Base-by-base conservation (phyloP, 2,113 vertebrate species). In the Oreochromis aureus region DNA sequence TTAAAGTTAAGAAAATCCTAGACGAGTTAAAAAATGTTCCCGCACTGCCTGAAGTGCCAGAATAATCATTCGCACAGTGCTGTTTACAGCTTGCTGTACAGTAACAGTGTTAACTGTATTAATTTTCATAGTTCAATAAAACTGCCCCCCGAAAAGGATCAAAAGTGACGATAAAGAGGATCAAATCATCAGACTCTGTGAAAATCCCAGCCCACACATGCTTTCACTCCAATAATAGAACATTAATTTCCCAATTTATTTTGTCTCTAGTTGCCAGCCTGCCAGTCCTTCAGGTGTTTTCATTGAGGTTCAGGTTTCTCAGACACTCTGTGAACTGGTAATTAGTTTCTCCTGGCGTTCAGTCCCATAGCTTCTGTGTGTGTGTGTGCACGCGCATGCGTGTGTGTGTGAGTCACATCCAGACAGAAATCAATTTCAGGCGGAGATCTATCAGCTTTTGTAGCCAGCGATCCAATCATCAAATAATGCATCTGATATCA, bases 401-500 rank as follows among this genome's bases (percentile, higher is more conserved):
- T 73, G 69, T 86, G 76, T 73, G 86, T 30, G 87, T 73, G 90
- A 73, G 89, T 93, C 93, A 90, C 94, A 93, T 92, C 92, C 93
- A 95, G 93, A 95, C 95, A 95, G 93, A 95, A 95, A 95, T 95
- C 95, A 95, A 95, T 95, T 95, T 95, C 95, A 95, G 92, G 89
- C 93, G 86, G 86, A 93, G 94, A 95, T 94, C 93, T 94, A 95
- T 94, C 94, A 94, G 94, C 94, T 94, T 94, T 94, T 95, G 94
- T 93, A 94, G 92, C 92, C 92, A 90, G 92, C 79, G 92, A 95
- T 95, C 94, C 95, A 95, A 95, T 95, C 94, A 94, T 94, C 94
- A 93, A 94, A 95, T 94, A 94, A 95, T 94, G 94, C 94, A 95
- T 94, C 94, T 94, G 95, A 95, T 94, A 95, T 94, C 95, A 95